Percentiles rank a stretch among this genome's conserved stretches.
Evolutionary conservation across 2,888 invertebrate genomes (phyloP).

Genomic region (Entomobrya proxima): DNA sequence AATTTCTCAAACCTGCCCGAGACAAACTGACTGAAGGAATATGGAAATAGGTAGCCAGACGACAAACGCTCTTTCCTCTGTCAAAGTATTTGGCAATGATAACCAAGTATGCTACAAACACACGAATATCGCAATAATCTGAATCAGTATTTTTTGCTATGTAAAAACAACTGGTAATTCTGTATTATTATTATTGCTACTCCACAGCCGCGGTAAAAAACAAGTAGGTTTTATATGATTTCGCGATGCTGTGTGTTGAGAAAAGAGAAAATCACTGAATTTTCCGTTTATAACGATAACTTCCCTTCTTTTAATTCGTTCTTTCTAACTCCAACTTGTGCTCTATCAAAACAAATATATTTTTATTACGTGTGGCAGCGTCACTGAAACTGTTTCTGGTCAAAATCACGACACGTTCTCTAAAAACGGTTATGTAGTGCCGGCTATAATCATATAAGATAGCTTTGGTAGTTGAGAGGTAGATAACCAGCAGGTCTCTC

Average conservation of each 20-base stretch:
- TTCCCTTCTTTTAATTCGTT: not conserved
- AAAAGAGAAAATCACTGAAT: not conserved
- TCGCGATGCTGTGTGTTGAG: not conserved
- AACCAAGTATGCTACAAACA: not conserved
- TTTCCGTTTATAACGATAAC: slow-evolving; percentile 15
- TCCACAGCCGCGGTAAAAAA: too few relatives aligned
- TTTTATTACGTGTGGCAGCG: slow-evolving; percentile 46
- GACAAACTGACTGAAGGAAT: not conserved
- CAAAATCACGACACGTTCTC: slow-evolving; percentile 11
- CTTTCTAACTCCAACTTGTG: not conserved
- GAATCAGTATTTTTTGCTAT: not conserved
- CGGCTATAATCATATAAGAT: not conserved
- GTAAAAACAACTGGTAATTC: not conserved
- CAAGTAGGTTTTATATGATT: too few relatives aligned
- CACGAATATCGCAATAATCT: slow-evolving; percentile 7
- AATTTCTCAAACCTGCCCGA: not conserved
- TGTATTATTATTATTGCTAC: not conserved
- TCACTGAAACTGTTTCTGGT: not conserved
- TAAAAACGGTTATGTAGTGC: not conserved
- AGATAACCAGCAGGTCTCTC: slow-evolving; percentile 8
- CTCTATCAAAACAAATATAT: not conserved
- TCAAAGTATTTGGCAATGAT: not conserved
- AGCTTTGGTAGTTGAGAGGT: too few relatives aligned
- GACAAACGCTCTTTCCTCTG: not conserved
- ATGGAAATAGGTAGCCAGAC: not conserved